Evolutionary conservation across 2,888 invertebrate genomes (phyloP), one percentile per base, ranked within the genome.

Genomic region (Eilema depressum): DNA sequence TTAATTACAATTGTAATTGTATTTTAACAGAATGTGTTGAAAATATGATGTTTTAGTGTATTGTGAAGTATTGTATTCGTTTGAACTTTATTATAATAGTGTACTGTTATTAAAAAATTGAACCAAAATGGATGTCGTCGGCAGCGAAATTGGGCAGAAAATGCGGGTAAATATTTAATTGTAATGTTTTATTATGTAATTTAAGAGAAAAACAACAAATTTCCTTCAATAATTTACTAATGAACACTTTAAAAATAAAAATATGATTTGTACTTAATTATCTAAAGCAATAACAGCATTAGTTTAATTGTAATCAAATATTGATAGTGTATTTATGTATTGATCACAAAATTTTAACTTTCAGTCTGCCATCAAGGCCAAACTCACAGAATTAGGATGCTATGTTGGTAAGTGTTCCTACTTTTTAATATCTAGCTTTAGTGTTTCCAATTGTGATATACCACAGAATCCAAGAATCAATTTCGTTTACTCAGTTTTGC

Each of bases 291-390:
- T 53, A 53, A 53, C 53, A n/a, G 10, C 53, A 53, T 53, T 53
- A n/a, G 53, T 53, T 8, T 10, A n/a, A 62, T 68, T 37, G 17
- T 5, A 33, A 57, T 57, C n/a, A 14, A 30, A 57, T 25, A 37
- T 60, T 26, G 7, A 63, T 66, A 14, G 14, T 2, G 0, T 41
- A 41, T 41, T 28, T 65, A 37, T 71, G 53, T 70, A 73, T 73
- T 70, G 67, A 73, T 73, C 37, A 30, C 10, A 56, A 65, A 53
- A 71, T 66, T 76, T 82, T 83, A 81, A 83, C 85, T 88, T 96
- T 73, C 93, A 99, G 99, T 98, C 98, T 80, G 99, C 99, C 56
- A 99, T 99, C 82, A 98, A 99, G 92, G 99, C 99, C 57, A 99
- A 99, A 93, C 96, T 99, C 68, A 97, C 98, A 77, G 99, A 99